phyloP scores from a whole-genome alignment of 64 coral and sea anemone species.

The Actinia equina region DNA sequence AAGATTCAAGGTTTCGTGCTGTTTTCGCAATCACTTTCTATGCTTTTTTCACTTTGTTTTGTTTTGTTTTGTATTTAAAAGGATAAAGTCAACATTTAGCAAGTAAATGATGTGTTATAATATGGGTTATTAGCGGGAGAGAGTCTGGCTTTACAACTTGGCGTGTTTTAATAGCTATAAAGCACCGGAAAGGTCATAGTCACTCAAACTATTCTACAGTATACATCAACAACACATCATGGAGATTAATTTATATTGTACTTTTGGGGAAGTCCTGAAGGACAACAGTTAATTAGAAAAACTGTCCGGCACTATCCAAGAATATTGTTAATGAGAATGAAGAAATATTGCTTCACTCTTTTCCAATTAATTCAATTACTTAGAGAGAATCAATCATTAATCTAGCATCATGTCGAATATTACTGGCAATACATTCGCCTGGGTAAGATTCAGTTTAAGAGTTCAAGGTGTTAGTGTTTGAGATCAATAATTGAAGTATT shows the following conservation, averaged over 20 bases:
- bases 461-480: not conserved
- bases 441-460: not conserved
- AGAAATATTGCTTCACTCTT: not conserved
- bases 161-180: conserved; percentile 4
- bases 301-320: not conserved
- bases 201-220: not conserved
- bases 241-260: not conserved
- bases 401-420: not conserved
- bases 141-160: not conserved
- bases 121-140: conserved; percentile 4
- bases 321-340: not conserved
- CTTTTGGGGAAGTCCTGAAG: conserved; percentile 10
- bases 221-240: not conserved
- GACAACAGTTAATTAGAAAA: conserved; percentile 21
- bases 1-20: not conserved
- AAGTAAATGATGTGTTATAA: not conserved
- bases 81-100: not conserved
- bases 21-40: not conserved
- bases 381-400: not conserved
- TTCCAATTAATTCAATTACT: not conserved
- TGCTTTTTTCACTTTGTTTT: not conserved
- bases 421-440: not conserved
- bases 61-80: not conserved
- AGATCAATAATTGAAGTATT: not conserved
- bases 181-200: conserved; percentile 10